Conservation (phyloP, 2,888 invertebrate species). For the Ypsolopha scabrella region DNA sequence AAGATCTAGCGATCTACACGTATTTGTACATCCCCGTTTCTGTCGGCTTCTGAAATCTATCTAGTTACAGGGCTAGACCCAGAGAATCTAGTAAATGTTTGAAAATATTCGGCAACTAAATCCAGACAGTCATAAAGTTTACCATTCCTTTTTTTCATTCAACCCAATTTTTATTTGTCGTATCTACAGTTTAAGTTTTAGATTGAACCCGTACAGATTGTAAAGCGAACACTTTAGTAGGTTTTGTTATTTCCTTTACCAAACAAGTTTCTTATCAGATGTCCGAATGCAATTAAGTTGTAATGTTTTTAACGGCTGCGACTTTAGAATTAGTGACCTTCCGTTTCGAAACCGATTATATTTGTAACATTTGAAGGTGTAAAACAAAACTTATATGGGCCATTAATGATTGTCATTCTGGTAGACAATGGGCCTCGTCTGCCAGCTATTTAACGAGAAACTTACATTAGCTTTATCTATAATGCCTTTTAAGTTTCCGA, state of each 20-base stretch:
- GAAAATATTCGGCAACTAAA: too few relatives aligned
- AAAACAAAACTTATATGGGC: slow-evolving; percentile 49
- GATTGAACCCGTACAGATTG: too few relatives aligned
- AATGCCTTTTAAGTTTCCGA: not conserved
- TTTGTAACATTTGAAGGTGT: slow-evolving; percentile 43
- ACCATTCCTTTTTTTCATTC: too few relatives aligned
- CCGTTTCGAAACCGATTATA: slow-evolving; percentile 37
- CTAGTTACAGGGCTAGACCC: too few relatives aligned
- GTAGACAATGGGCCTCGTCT: slow-evolving; percentile 13
- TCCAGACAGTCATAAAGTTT: too few relatives aligned
- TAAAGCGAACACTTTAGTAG: too few relatives aligned
- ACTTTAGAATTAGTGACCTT: slow-evolving; percentile 26
- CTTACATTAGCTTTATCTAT: slow-evolving; percentile 1
- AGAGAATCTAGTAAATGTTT: too few relatives aligned
- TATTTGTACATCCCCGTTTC: too few relatives aligned
- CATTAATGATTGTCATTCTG: slow-evolving; percentile 39
- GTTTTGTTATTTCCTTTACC: not conserved
- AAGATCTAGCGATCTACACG: too few relatives aligned
- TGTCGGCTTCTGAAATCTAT: too few relatives aligned
- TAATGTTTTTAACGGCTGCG: slow-evolving; percentile 27
- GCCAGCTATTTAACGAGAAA: not conserved
- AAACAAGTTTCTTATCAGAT: slow-evolving; percentile 28
- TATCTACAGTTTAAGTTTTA: too few relatives aligned
- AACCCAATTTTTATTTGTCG: too few relatives aligned
- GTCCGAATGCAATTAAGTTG: slow-evolving; percentile 37